Base-by-base conservation (phyloP, 2,113 vertebrate species). In the Nerophis lumbriciformis region DNA sequence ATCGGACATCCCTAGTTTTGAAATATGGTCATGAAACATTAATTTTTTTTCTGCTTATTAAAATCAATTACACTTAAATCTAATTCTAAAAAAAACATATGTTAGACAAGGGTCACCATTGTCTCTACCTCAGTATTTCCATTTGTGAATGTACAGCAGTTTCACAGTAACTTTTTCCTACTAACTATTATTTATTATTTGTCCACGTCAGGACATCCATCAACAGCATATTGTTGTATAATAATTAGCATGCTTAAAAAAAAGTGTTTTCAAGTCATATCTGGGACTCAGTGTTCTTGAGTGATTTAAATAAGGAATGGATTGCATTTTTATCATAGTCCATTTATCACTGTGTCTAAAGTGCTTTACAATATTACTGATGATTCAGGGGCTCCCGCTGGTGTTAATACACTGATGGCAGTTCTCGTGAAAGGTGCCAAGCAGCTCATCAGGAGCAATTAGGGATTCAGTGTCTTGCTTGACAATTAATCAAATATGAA, bases 401-500 rank as follows among this genome's bases (percentile, higher is more conserved):
- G 16, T 57, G 55, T 57, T 57, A 44, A 57, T 57, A 57, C 55
- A 57, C 39, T 57, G 55, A 57, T 57, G 55, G 55, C 55, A 44
- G 55, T 39, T 44, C 38, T 57, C 55, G 2, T 57, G 55, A 57
- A 57, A 57, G 55, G 55, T 57, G 55, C 55, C 55, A 57, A 44
- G 55, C 39, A 57, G 55, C 55, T 57, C 55, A 57, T 57, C 55
- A 57, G 55, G 15, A 57, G 55, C 55, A 57, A 57, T 57, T 57
- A 57, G 39, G 55, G 55, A 57, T 57, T 57, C 39, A 44, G n/a
- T 21, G 55, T 42, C 16, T 44, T 19, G 38, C 55, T 44, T 57
- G n/a, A 38, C 55, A 57, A 57, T 57, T 57, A 57, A 57, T 57
- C 55, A 57, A 57, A 57, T 57, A 57, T 57, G 55, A 57, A 57